Evolutionary conservation across 2,888 invertebrate genomes (phyloP), one percentile per base, ranked within the genome.

Genomic region (Cephonodes hylas): DNA sequence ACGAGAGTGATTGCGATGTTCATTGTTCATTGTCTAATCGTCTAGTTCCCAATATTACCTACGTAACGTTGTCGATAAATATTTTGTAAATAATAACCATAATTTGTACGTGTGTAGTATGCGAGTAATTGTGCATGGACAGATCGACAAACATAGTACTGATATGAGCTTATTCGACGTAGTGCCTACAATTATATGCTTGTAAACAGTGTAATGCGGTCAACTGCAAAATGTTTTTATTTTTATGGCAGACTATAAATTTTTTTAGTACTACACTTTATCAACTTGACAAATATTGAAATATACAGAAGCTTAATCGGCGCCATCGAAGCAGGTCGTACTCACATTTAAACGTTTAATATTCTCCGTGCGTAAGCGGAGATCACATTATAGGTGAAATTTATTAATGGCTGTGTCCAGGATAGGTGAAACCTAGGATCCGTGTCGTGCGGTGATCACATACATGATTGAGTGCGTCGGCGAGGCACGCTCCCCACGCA

Each of bases 81-180:
- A 71, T 58, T 56, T 44, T 88, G 85, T 75, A 88, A 85, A 88
- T 88, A 88, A 75, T 84, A 79, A 81, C 81, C 70, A 76, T 83
- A 84, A 84, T 84, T 85, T 86, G 81, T 89, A 87, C 81, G 84
- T 85, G 83, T 81, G 85, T 89, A 89, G 89, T 79, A 82, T 82
- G 87, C 85, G 83, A 88, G 84, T 85, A 83, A 84, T 76, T 83
- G 83, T 86, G 86, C 87, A 90, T 89, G 85, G 76, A 87, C 88
- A 88, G 84, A 79, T 84, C 78, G 82, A 89, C 84, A 87, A 83
- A 83, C 86, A 88, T 93, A 93, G 93, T 93, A 93, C 94, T 93
- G 93, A 93, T 93, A 94, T 93, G 94, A 94, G 94, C 94, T 94
- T 94, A 94, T 88, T 91, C 84, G 90, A 93, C 86, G 93, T 93